Evolutionary conservation across 2,113 vertebrate species (phyloP).

Genomic region (Oplegnathus fasciatus): DNA sequence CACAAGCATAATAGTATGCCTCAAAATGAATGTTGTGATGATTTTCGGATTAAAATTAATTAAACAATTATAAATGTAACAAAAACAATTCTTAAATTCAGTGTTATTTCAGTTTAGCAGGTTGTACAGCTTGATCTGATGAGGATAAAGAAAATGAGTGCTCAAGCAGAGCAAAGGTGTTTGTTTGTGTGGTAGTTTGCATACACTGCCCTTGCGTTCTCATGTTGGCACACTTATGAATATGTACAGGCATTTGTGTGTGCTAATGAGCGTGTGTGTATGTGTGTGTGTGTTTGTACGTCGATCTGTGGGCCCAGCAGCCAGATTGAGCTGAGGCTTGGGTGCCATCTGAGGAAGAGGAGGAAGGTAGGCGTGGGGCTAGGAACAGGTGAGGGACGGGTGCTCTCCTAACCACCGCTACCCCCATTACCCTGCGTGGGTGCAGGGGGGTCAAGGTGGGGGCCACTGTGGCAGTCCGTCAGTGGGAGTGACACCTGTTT

Average conservation of each 20-base stretch:
- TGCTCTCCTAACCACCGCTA: slow-evolving; percentile 46
- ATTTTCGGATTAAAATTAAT: not conserved
- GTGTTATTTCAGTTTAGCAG: not conserved
- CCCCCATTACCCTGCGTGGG: slow-evolving; percentile 56
- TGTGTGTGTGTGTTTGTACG: slow-evolving; percentile 44
- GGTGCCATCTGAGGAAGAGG: slow-evolving; percentile 76
- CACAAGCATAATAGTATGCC: not conserved
- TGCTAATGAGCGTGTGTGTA: slow-evolving; percentile 64
- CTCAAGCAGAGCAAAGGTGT: slow-evolving; percentile 31
- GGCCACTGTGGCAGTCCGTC: slow-evolving; percentile 59
- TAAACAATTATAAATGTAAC: not conserved
- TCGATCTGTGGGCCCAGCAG: slow-evolving; percentile 64
- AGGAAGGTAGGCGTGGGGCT: slow-evolving; percentile 75
- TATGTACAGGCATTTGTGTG: slow-evolving; percentile 57
- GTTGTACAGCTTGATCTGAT: not conserved
- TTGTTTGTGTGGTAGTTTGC: slow-evolving; percentile 40
- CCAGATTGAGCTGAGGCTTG: slow-evolving; percentile 62
- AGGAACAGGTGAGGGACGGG: slow-evolving; percentile 44
- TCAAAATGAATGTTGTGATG: not conserved
- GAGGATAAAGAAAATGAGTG: not conserved
- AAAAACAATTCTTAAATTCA: not conserved
- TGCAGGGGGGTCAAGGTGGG: slow-evolving; percentile 25
- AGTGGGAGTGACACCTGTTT: slow-evolving; percentile 84
- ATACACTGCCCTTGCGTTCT: slow-evolving; percentile 40
- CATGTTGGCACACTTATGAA: slow-evolving; percentile 58